A percentile compares a stretch with the other conserved stretches of the same genome.
These are phyloP conservation scores for Phallusia fumigata DNA, from an alignment of 23 tunicate genomes.

Conservation along the genomic window DNA sequence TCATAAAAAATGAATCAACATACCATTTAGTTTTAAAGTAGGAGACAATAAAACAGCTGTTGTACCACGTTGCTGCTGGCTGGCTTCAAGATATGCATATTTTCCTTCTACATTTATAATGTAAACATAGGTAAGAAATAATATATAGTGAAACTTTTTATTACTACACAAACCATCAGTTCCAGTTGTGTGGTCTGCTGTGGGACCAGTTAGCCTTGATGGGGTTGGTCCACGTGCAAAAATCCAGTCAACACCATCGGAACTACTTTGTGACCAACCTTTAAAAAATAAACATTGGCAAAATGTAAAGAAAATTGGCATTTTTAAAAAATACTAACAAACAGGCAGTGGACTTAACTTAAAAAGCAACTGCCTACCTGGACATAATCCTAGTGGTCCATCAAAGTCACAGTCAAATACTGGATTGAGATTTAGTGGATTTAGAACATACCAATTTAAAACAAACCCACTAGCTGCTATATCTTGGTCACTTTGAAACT, in stretches of 20 bases:
- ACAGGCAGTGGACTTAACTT: no score
- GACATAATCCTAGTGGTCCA: slow-evolving; percentile 69
- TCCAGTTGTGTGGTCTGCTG: slow-evolving; percentile 49
- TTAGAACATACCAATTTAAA: slow-evolving; percentile 51
- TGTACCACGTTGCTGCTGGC: background rate
- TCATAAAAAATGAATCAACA: no score
- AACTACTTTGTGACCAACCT: slow-evolving; percentile 66
- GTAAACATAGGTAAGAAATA: background rate
- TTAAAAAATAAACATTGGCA: background rate
- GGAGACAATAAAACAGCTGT: slow-evolving; percentile 38
- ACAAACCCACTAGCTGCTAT: slow-evolving; percentile 46
- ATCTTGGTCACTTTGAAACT: slow-evolving; percentile 33
- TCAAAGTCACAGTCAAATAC: slow-evolving; percentile 75
- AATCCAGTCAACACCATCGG: slow-evolving; percentile 41
- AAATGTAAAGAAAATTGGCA: no score
- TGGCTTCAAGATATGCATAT: slow-evolving; percentile 71
- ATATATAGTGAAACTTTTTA: background rate
- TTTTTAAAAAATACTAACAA: no score
- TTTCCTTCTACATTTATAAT: slow-evolving; percentile 45
- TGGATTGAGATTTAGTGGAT: slow-evolving; percentile 19
- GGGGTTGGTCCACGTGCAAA: slow-evolving; percentile 53
- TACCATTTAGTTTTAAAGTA: slow-evolving; percentile 28
- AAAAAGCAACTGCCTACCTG: slow-evolving; percentile 36
- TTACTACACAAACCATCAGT: slow-evolving; percentile 10
- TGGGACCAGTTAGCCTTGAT: slow-evolving; percentile 55